Evolutionary conservation across 2,797 vertebrate genomes (phyloP).

Genomic region (Pelobates cultripes): DNA sequence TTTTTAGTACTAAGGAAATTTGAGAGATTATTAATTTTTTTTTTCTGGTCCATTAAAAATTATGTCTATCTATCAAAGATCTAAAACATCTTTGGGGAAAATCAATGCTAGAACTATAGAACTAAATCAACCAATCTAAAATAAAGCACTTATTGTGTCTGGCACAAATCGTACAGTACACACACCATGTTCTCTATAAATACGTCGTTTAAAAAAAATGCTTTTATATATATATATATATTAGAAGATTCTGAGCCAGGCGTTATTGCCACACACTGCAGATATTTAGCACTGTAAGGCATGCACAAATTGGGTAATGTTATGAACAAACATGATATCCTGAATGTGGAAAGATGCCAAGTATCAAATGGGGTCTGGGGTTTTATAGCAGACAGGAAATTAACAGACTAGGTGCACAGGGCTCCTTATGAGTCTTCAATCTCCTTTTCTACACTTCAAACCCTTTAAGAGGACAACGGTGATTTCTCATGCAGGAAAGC

Average conservation of each 20-base stretch:
- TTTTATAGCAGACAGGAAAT: slow-evolving; percentile 49
- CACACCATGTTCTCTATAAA: too few relatives aligned
- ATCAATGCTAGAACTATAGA: neutral
- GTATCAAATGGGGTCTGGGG: slow-evolving; percentile 31
- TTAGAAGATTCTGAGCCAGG: neutral
- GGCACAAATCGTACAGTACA: neutral
- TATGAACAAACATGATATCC: neutral
- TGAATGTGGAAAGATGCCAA: slow-evolving; percentile 19
- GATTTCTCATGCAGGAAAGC: slow-evolving; percentile 18
- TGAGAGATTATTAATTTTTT: neutral
- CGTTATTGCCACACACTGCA: neutral
- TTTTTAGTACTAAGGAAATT: neutral
- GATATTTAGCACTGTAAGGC: neutral
- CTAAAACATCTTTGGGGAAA: too few relatives aligned
- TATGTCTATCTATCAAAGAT: too few relatives aligned
- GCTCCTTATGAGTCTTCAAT: slow-evolving; percentile 15
- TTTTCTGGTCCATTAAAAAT: neutral
- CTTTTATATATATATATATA: too few relatives aligned
- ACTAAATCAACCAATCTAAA: neutral
- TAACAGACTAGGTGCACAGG: slow-evolving; percentile 18
- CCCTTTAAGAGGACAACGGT: slow-evolving; percentile 28
- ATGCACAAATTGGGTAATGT: neutral
- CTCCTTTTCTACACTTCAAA: slow-evolving; percentile 15
- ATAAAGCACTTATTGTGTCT: neutral
- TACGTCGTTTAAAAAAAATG: too few relatives aligned